These are phyloP conservation scores for Hemiprocne comata DNA, from an alignment of 2,113 vertebrate species.

Conservation along the genomic window DNA sequence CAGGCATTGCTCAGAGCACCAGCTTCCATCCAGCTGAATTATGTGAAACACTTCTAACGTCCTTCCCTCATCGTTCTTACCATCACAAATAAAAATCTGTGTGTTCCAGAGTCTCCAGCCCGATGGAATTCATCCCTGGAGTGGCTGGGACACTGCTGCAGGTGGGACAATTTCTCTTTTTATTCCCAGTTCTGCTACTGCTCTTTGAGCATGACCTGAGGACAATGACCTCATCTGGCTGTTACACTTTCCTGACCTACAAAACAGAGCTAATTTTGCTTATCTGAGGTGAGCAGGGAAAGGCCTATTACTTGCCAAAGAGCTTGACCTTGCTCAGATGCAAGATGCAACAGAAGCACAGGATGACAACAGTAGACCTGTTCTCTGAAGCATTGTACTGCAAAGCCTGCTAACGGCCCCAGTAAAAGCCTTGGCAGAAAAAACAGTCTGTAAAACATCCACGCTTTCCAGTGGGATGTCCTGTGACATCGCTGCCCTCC, in stretches of 20 bases:
- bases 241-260: background rate
- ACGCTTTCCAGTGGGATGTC: background rate
- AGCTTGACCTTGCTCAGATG: background rate
- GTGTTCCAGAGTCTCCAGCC: background rate
- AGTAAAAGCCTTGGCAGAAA: background rate
- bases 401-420: background rate
- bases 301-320: background rate
- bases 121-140: background rate
- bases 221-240: background rate
- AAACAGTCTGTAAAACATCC: background rate
- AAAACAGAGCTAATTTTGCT: background rate
- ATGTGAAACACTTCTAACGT: rapidly evolving
- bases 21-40: background rate
- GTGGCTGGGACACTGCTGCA: background rate
- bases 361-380: background rate
- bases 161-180: background rate
- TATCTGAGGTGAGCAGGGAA: background rate
- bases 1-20: rapidly evolving
- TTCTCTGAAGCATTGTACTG: rapidly evolving
- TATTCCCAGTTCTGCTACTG: background rate
- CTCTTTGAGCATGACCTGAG: background rate
- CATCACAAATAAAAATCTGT: background rate
- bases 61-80: background rate
- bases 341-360: background rate
- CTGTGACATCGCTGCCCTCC: background rate